phyloP scores from a whole-genome alignment of 2,888 invertebrate genomes.

The Invenusta paracnida region DNA sequence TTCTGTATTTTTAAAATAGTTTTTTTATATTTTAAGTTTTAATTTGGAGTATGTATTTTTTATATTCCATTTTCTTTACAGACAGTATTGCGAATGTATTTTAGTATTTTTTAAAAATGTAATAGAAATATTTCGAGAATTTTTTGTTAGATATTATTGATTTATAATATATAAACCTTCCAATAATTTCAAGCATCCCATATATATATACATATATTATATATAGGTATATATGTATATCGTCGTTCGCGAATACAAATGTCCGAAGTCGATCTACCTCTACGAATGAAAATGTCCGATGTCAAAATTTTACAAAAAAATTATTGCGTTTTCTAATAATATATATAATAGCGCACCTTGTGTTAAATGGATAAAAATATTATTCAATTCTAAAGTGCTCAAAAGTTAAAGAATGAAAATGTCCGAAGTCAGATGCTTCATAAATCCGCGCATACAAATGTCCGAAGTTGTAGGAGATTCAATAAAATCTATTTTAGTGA shows the following conservation, averaged over 20 bases:
- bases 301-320: neutral
- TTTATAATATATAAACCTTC: too few relatives aligned
- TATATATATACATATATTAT: too few relatives aligned
- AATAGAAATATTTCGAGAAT: too few relatives aligned
- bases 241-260: conserved; percentile 6
- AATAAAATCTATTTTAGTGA: neutral
- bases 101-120: too few relatives aligned
- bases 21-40: too few relatives aligned
- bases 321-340: neutral
- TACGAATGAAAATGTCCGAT: conserved; percentile 15
- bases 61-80: too few relatives aligned
- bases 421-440: neutral
- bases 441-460: neutral
- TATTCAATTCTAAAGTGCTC: neutral
- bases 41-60: too few relatives aligned
- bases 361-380: neutral
- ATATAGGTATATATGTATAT: neutral
- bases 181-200: too few relatives aligned
- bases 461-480: neutral
- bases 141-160: too few relatives aligned
- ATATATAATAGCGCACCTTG: neutral
- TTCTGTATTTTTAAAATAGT: too few relatives aligned
- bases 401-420: neutral
- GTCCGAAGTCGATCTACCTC: conserved; percentile 26
- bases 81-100: too few relatives aligned